Evolutionary conservation across 2,888 invertebrate genomes (phyloP), one percentile per base, ranked within the genome.

Genomic region (Andrena hattorfiana): DNA sequence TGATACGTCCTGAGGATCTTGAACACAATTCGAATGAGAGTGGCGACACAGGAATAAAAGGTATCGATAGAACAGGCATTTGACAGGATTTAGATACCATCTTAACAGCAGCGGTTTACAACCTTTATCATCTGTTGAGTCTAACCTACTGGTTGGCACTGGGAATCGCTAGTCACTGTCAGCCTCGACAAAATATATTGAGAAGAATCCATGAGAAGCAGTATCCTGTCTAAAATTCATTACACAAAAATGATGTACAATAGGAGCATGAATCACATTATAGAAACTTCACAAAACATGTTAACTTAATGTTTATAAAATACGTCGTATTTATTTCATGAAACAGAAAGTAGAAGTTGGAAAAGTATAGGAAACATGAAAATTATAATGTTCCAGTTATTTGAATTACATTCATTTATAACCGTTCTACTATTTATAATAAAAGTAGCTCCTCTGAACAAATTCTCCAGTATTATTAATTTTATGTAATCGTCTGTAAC

Each of bases 81-180:
- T 90, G 90, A 92, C 91, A 89, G 91, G 92, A 92, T 92, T 93
- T 92, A 93, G 93, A 93, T 93, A 82, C 35, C 90, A 93, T 93
- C 92, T 84, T 80, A 89, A 86, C 89, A 73, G 83, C 87, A 69
- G 85, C 81, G 83, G 85, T 89, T 89, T 87, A 88, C 88, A 88
- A 84, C 84, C 84, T 88, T 88, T 87, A 89, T 89, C 89, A 51
- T 89, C 84, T 54, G 77, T 59, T 64, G 71, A 62, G 74, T 76
- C 72, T 76, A 79, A 79, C 82, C 80, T 84, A 87, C 78, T 81
- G 85, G 85, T 82, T 74, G 62, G 59, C 77, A 77, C 63, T 70
- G 68, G 78, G 81, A 87, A 87, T 70, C 75, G 85, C 88, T 87
- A 89, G 89, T 90, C 89, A 89, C 87, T 64, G 73, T 54, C 70